A percentile compares a stretch with the other conserved stretches of the same genome.
These are phyloP conservation scores for Archips crataeganus DNA, from an alignment of 2,888 invertebrate genomes.

Conservation along the genomic window DNA sequence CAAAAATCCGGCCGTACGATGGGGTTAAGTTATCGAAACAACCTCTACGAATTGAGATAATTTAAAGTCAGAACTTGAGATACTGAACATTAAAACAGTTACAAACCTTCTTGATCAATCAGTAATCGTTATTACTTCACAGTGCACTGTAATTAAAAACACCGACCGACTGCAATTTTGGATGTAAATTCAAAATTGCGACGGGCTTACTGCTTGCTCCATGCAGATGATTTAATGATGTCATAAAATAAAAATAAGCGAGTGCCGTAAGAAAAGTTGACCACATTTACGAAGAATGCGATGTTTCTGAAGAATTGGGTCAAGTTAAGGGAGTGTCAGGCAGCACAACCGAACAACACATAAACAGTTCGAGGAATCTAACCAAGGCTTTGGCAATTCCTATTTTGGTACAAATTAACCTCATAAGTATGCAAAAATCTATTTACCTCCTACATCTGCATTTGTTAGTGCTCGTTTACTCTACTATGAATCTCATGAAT, in stretches of 20 bases:
- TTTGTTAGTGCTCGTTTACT: background rate
- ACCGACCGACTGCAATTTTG: background rate
- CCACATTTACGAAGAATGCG: slow-evolving; percentile 14
- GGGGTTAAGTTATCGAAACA: too few relatives aligned
- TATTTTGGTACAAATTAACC: slow-evolving; percentile 17
- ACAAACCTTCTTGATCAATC: slow-evolving; percentile 3
- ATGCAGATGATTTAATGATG: background rate
- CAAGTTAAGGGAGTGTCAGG: slow-evolving; percentile 20
- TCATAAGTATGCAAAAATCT: slow-evolving; percentile 2
- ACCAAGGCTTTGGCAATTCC: background rate
- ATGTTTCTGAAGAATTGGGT: slow-evolving; percentile 26
- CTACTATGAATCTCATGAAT: background rate
- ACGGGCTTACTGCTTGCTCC: background rate
- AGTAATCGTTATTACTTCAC: background rate
- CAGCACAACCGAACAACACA: background rate
- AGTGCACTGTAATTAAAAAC: background rate
- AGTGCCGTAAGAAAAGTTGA: slow-evolving; percentile 6
- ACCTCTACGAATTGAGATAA: too few relatives aligned
- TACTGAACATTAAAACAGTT: too few relatives aligned
- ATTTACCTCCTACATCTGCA: slow-evolving; percentile 5
- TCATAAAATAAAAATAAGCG: background rate
- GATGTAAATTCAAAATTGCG: background rate
- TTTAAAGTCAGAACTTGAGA: too few relatives aligned
- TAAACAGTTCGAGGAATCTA: slow-evolving; percentile 24
- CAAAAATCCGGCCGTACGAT: too few relatives aligned